These are phyloP conservation scores for Zaprionus camerounensis DNA, from an alignment of 1,140 invertebrate species.

Conservation along the genomic window DNA sequence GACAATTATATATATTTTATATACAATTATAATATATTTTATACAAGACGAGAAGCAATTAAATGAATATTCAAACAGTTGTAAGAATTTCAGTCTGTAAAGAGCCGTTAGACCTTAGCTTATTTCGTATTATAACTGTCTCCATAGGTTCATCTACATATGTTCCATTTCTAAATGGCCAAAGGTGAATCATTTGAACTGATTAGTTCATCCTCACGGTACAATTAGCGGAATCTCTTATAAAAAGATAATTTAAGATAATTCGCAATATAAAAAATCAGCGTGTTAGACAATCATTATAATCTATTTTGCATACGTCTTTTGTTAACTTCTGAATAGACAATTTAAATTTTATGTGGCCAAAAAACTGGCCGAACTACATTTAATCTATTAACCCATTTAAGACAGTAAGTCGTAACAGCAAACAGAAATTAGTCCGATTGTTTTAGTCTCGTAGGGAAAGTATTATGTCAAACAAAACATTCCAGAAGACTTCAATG, in stretches of 20 bases:
- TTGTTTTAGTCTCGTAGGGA: background rate
- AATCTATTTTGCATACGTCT: constrained; percentile 6
- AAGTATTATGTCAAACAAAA: constrained; percentile 18
- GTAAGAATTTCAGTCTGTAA: background rate
- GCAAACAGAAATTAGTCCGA: background rate
- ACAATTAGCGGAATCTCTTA: background rate
- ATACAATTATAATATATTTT: too few relatives aligned
- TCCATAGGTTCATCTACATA: background rate
- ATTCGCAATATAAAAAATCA: background rate
- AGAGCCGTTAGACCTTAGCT: background rate
- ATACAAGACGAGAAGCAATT: background rate
- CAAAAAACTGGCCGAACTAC: background rate
- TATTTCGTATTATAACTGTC: background rate
- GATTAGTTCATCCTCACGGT: background rate
- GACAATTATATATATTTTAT: too few relatives aligned
- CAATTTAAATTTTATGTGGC: constrained; percentile 8
- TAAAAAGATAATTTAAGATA: background rate
- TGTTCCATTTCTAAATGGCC: background rate
- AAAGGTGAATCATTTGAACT: background rate
- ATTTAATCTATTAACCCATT: constrained; percentile 6
- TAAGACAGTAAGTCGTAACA: background rate
- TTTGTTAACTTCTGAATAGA: constrained; percentile 1
- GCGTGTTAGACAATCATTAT: background rate
- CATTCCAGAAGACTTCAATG: background rate
- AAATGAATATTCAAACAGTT: background rate